A percentile compares a stretch with the other conserved stretches of the same genome.
phyloP scores from a whole-genome alignment of 2,113 vertebrate genomes.

The Anhinga rufa region DNA sequence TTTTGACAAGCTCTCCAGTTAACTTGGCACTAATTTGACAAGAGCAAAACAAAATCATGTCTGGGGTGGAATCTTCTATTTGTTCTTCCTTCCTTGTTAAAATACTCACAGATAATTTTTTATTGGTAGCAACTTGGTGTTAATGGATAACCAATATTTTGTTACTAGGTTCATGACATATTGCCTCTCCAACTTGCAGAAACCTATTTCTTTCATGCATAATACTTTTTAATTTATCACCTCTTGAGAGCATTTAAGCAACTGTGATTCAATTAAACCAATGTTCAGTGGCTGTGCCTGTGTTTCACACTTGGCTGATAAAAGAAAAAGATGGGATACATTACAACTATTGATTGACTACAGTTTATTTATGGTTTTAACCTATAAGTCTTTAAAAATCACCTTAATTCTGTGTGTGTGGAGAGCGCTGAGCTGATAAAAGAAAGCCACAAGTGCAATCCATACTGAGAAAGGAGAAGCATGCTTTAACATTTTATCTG shows the following conservation, averaged over 20 bases:
- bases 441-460: not conserved
- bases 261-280: slow-evolving; percentile 56
- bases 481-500: not conserved
- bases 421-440: not conserved
- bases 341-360: slow-evolving; percentile 10
- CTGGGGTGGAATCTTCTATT: not conserved
- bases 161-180: slow-evolving; percentile 1
- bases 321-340: not conserved
- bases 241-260: slow-evolving; percentile 42
- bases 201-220: slow-evolving; percentile 31
- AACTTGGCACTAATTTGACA: not conserved
- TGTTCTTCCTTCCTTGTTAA: not conserved
- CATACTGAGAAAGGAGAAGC: not conserved
- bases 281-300: not conserved
- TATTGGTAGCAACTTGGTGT: slow-evolving; percentile 25
- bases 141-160: slow-evolving; percentile 40
- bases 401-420: not conserved
- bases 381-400: not conserved
- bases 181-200: slow-evolving; percentile 21
- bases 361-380: slow-evolving; percentile 23
- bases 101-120: slow-evolving; percentile 19
- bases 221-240: slow-evolving; percentile 48
- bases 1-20: not conserved
- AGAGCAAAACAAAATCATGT: not conserved
- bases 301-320: slow-evolving; percentile 31